phyloP scores from a whole-genome alignment of 1,140 invertebrate species.

The Coenobita brevimanus region DNA sequence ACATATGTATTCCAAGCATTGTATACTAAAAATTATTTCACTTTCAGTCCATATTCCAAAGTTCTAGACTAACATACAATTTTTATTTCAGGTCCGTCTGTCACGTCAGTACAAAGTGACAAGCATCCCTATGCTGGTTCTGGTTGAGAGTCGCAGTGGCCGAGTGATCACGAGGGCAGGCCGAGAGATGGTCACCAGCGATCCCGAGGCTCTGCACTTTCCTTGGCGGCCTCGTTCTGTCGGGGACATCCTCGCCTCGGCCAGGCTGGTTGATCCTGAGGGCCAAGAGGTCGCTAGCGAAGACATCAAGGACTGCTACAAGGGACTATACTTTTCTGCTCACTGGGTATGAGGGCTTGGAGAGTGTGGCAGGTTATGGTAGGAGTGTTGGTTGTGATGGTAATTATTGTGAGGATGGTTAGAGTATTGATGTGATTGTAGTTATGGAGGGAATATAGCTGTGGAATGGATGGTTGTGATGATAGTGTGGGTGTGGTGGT shows the following conservation, averaged over 20 bases:
- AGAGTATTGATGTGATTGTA: too few relatives aligned
- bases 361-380: too few relatives aligned
- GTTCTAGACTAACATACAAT: background rate
- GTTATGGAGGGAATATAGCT: too few relatives aligned
- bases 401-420: too few relatives aligned
- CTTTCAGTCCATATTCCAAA: background rate
- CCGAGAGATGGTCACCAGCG: slow-evolving; percentile 80
- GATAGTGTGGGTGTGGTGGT: too few relatives aligned
- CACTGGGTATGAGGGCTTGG: too few relatives aligned
- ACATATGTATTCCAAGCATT: too few relatives aligned
- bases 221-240: slow-evolving; percentile 82
- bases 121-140: slow-evolving; percentile 83
- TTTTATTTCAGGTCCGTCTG: slow-evolving; percentile 78
- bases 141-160: slow-evolving; percentile 79
- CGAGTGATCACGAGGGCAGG: slow-evolving; percentile 80
- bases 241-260: slow-evolving; percentile 77
- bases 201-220: slow-evolving; percentile 80
- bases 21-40: background rate
- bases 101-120: slow-evolving; percentile 83
- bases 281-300: slow-evolving; percentile 73
- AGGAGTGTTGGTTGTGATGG: too few relatives aligned
- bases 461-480: too few relatives aligned
- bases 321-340: slow-evolving; percentile 87
- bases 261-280: slow-evolving; percentile 78
- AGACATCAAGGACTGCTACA: slow-evolving; percentile 77